Evolutionary conservation across 2,888 invertebrate species (phyloP).

Genomic region (Sarcophaga carnaria): DNA sequence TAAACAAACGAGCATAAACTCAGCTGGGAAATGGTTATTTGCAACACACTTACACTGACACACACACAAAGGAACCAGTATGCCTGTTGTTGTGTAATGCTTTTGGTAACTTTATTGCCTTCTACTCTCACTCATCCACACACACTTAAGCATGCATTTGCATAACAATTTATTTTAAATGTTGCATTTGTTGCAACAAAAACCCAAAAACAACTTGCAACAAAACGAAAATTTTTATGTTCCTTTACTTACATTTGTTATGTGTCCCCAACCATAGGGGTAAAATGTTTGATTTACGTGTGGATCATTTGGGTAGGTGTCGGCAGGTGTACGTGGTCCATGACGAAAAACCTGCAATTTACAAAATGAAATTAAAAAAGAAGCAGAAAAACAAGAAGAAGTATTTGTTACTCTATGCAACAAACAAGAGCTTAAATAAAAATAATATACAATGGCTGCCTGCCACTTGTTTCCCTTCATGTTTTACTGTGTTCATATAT

Average conservation of each 20-base stretch:
- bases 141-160: slow-evolving; percentile 49
- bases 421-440: background rate
- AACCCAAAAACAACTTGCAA: slow-evolving; percentile 41
- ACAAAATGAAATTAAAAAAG: slow-evolving; percentile 59
- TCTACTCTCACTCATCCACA: background rate
- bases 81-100: slow-evolving; percentile 52
- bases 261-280: slow-evolving; percentile 91
- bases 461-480: background rate
- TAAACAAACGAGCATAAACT: slow-evolving; percentile 33
- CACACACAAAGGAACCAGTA: slow-evolving; percentile 19
- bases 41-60: background rate
- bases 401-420: too few species aligned
- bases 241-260: slow-evolving; percentile 86
- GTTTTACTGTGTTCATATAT: background rate
- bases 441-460: slow-evolving; percentile 48
- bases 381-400: too few species aligned
- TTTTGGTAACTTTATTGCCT: slow-evolving; percentile 34
- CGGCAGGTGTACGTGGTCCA: slow-evolving; percentile 90
- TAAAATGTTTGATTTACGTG: slow-evolving; percentile 85
- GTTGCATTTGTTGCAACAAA: slow-evolving; percentile 43
- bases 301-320: slow-evolving; percentile 89
- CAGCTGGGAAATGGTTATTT: slow-evolving; percentile 23
- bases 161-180: slow-evolving; percentile 77
- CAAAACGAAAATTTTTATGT: slow-evolving; percentile 32
- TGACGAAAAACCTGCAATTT: slow-evolving; percentile 88